Evolutionary conservation across 2,888 invertebrate species (phyloP), one percentile per base, ranked within the genome.

Genomic region (Pollenia griseotomentosa): DNA sequence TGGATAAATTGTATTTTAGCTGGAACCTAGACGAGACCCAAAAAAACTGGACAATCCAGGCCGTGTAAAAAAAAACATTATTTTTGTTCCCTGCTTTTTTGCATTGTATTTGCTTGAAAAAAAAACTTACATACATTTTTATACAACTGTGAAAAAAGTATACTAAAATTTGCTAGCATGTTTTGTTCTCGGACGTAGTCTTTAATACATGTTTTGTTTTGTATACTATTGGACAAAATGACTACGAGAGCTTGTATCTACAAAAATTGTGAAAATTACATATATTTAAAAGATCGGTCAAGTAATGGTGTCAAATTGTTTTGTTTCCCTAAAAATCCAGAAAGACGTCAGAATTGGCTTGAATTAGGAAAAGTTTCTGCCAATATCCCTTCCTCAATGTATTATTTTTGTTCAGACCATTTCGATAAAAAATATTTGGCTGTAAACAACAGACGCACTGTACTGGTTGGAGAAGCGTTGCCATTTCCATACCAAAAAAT

Each of bases 361-460:
- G 23, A 87, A 11, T 78, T 90, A 2, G 93, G 91, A 0, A 86
- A 88, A 16, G 90, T 91, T 5, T 66, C 86, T 11, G 82, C 89
- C 0, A 88, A 90, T 68, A 65, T 90, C 11, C 84, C 89, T 0
- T 40, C n/a, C 0, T 84, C 82, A 0, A 78, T 87, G 48, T 74
- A 90, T 46, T 90, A 80, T 61, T 91, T 92, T 86, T 93, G 92
- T 75, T 91, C 92, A 0, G 90, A 90, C n/a, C 92, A 93, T 83
- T 93, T 93, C 11, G 92, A 93, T 77, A 40, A 65, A 2, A 90
- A 90, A 82, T 92, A 89, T 33, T 53, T 92, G 3, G 89, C 91
- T 4, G 57, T 73, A 7, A 90, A 89, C 42, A 89, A 89, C 5
- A 88, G 91, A 11, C 91, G 92, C 4, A 90, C 90, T 0, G 77